Conservation (phyloP, 2,113 vertebrate genomes). For the Hiodon alosoides region DNA sequence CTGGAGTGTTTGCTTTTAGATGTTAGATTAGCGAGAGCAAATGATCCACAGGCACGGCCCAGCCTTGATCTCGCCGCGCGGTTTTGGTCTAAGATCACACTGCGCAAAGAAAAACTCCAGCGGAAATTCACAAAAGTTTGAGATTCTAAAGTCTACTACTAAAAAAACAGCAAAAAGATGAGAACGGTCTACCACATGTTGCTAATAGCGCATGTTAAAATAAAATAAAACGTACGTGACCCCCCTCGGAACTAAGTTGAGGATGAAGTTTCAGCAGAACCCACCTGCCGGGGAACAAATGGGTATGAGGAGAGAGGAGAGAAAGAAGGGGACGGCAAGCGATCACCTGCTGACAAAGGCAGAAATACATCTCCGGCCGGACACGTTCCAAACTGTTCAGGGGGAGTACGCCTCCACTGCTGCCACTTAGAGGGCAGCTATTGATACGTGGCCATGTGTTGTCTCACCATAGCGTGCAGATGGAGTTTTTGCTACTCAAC, state of each 20-base stretch:
- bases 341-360: too few relatives aligned
- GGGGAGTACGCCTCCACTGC: background rate
- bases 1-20: background rate
- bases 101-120: too few relatives aligned
- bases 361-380: background rate
- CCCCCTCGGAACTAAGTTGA: too few relatives aligned
- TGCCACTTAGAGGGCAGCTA: constrained; percentile 2
- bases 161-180: too few relatives aligned
- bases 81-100: background rate
- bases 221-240: too few relatives aligned
- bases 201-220: too few relatives aligned
- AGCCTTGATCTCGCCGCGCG: too few relatives aligned
- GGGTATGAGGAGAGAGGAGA: constrained; percentile 1
- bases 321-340: too few relatives aligned
- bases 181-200: too few relatives aligned
- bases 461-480: constrained; percentile 5
- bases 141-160: too few relatives aligned
- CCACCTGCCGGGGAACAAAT: constrained; percentile 26
- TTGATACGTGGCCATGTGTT: constrained; percentile 7
- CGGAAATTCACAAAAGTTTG: too few relatives aligned
- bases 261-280: too few relatives aligned
- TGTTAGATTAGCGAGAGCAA: background rate
- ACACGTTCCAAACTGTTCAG: background rate
- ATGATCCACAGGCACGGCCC: background rate
- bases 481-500: constrained; percentile 3